Evolutionary conservation across 2,113 vertebrate species (phyloP).

Genomic region (Leucoraja erinaceus): DNA sequence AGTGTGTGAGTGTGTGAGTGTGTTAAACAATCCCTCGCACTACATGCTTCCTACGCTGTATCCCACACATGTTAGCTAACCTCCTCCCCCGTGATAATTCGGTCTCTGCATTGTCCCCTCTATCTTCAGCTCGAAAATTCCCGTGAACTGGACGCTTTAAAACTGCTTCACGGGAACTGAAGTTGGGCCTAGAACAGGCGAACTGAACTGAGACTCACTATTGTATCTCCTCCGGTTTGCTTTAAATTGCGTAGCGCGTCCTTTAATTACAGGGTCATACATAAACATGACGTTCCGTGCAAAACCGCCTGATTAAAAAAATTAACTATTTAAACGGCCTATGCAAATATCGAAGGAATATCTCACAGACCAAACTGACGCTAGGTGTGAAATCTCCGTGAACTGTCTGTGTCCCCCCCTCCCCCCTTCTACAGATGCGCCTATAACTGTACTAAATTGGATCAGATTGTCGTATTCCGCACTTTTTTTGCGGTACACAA

Average conservation of each 20-base stretch:
- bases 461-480: neutral
- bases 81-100: neutral
- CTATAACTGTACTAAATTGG: neutral
- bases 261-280: neutral
- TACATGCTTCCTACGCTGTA: neutral
- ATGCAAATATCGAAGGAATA: neutral
- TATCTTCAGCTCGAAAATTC: neutral
- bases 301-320: constrained; percentile 27
- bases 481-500: no score
- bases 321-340: constrained; percentile 29
- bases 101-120: neutral
- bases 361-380: neutral
- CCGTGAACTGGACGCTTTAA: neutral
- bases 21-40: neutral
- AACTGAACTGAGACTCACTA: neutral
- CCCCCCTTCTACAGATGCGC: neutral
- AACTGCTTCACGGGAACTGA: neutral
- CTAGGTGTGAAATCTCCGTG: neutral
- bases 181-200: neutral
- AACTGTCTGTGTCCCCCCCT: neutral
- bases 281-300: constrained; percentile 16
- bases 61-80: neutral
- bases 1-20: no score
- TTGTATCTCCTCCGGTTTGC: neutral
- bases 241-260: neutral